Conservation (phyloP, 2,113 vertebrate genomes). For the Urocynchramus pylzowi region DNA sequence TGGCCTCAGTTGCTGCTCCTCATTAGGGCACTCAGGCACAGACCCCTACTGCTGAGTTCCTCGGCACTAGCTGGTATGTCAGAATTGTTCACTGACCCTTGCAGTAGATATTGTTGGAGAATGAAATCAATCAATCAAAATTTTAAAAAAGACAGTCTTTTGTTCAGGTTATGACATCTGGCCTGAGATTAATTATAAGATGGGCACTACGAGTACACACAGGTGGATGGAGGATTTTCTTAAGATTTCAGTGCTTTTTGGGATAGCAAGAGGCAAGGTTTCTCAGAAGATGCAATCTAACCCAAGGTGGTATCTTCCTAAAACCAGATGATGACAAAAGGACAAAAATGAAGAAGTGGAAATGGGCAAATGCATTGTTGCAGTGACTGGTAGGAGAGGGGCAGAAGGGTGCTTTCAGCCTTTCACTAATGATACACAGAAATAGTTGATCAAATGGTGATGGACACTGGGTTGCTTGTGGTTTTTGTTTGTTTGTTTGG, state of each 20-base stretch:
- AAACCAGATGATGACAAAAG: background rate
- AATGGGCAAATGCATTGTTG: background rate
- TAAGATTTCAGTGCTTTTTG: background rate
- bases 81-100: background rate
- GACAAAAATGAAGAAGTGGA: background rate
- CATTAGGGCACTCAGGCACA: background rate
- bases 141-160: background rate
- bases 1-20: background rate
- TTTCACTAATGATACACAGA: background rate
- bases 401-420: background rate
- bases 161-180: background rate
- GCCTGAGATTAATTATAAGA: background rate
- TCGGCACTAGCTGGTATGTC: background rate
- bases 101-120: background rate
- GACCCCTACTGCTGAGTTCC: background rate
- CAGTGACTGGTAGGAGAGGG: background rate
- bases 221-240: background rate
- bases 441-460: background rate
- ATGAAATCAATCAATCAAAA: background rate
- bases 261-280: background rate
- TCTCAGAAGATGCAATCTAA: background rate
- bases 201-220: background rate
- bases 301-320: rapidly evolving
- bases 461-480: background rate
- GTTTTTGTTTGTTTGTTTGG: background rate